Base-by-base conservation (phyloP, 2,113 vertebrate genomes). In the Eira barbara region DNA sequence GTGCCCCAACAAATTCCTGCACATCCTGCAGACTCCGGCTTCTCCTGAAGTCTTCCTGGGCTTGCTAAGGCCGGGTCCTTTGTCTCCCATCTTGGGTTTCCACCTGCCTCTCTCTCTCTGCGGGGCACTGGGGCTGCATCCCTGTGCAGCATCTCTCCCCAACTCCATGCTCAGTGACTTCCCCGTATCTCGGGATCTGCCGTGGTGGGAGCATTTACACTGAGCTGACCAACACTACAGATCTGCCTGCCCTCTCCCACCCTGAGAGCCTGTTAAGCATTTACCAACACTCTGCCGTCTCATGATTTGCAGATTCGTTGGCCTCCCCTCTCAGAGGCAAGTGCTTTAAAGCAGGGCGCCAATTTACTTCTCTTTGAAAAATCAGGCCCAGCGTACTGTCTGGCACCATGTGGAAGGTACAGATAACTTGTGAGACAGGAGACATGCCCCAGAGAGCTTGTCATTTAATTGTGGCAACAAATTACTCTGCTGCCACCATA, bases 91-190 rank as follows among this genome's bases (percentile, higher is more conserved):
- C 55, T 34, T 13, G 29, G 92, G 3, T 79, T 42, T 63, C 21
- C 34, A 0, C 14, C 21, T 39, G 1, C 29, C 49, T 87, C 36
- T 18, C 31, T 1, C 1, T 8, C 39, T 61, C 21, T 2, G 2
- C 4, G 14, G 79, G 6, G 25, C 14, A 23, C 2, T 0, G 3
- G n/a, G 45, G 15, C 13, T 0, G 3, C 0, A 29, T 36, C 36
- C 20, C 1, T 6, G 2, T 36, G 36, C 12, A 12, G 59, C 3
- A 0, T 34, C 57, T 57, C 36, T 78, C 34, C 27, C 11, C 14
- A 42, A 11, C 21, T 85, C 79, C 20, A 3, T 0, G 3, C 47
- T 59, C 39, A 12, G 69, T 20, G 71, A 71, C 42, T 4, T 55
- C 31, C 15, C 1, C 27, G 31, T 17, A 61, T n/a, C 7, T 65